Percentiles rank a stretch among this genome's conserved stretches.
phyloP scores from a whole-genome alignment of 1,140 invertebrate species.

The Rhysida immarginata region DNA sequence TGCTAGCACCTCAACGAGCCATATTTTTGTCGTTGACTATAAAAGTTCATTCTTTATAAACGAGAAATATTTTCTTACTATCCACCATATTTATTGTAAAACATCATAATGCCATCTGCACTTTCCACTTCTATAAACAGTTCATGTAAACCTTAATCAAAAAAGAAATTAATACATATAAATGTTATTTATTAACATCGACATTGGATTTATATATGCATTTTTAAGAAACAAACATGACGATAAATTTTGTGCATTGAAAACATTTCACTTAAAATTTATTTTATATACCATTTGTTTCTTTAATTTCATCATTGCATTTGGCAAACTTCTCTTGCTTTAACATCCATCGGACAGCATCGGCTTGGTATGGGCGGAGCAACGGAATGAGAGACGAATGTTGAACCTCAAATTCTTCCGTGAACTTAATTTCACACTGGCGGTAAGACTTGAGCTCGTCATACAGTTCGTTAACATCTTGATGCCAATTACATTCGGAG shows the following conservation, averaged over 20 bases:
- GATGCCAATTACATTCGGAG: too few relatives aligned
- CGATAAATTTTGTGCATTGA: background rate
- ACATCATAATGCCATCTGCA: constrained; percentile 23
- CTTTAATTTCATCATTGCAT: background rate
- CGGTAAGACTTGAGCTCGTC: too few relatives aligned
- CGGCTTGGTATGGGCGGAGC: constrained; percentile 47
- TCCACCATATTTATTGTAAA: constrained; percentile 38
- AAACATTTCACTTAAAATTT: too few relatives aligned
- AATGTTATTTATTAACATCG: too few relatives aligned
- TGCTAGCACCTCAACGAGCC: too few relatives aligned
- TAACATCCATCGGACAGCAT: constrained; percentile 54
- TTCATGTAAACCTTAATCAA: constrained; percentile 18
- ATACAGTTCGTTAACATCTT: too few relatives aligned
- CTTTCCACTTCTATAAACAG: constrained; percentile 18
- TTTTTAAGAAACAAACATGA: background rate
- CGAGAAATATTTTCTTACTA: constrained; percentile 21
- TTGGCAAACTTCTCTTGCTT: constrained; percentile 30
- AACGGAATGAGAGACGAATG: constrained; percentile 35
- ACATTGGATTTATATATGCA: too few relatives aligned
- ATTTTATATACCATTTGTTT: too few relatives aligned
- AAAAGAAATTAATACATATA: too few relatives aligned
- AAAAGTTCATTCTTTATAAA: background rate
- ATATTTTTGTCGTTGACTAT: too few relatives aligned
- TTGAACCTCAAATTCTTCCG: constrained; percentile 29
- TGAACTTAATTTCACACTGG: too few relatives aligned